Evolutionary conservation across 2,113 vertebrate genomes (phyloP).

Genomic region (Rhinoptilus africanus): DNA sequence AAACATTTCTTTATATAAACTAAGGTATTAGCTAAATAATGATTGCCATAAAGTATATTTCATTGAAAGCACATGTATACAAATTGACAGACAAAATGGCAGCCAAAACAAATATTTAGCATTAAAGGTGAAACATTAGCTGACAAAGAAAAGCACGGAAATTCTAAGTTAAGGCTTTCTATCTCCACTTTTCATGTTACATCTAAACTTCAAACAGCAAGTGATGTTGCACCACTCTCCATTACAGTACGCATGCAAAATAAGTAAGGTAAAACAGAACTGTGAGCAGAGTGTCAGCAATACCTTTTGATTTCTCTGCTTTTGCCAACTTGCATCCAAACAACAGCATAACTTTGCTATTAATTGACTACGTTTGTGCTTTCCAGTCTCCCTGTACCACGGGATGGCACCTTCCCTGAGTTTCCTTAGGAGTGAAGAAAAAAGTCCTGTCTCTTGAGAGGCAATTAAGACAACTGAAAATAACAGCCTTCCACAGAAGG

Average conservation of each 20-base stretch:
- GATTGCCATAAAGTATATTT: background rate
- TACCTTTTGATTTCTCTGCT: background rate
- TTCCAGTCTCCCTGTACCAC: background rate
- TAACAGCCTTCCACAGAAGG: background rate
- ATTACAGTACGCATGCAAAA: background rate
- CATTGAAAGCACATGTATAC: background rate
- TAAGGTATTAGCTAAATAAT: background rate
- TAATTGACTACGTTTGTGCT: background rate
- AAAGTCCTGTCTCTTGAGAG: conserved; percentile 18
- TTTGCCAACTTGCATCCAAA: background rate
- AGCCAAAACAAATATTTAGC: background rate
- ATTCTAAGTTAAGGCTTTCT: background rate
- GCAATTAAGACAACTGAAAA: conserved; percentile 24
- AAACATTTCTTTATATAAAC: background rate
- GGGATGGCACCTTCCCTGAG: background rate
- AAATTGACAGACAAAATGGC: background rate
- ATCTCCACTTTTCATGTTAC: background rate
- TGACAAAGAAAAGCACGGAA: background rate
- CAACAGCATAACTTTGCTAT: background rate
- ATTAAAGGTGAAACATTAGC: background rate
- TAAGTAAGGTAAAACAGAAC: background rate
- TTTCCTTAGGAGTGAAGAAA: background rate
- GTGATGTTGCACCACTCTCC: background rate
- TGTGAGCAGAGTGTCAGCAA: background rate
- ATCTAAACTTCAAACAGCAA: background rate